phyloP scores from a whole-genome alignment of 2,797 vertebrate genomes.

The Lycodopsis pacificus region DNA sequence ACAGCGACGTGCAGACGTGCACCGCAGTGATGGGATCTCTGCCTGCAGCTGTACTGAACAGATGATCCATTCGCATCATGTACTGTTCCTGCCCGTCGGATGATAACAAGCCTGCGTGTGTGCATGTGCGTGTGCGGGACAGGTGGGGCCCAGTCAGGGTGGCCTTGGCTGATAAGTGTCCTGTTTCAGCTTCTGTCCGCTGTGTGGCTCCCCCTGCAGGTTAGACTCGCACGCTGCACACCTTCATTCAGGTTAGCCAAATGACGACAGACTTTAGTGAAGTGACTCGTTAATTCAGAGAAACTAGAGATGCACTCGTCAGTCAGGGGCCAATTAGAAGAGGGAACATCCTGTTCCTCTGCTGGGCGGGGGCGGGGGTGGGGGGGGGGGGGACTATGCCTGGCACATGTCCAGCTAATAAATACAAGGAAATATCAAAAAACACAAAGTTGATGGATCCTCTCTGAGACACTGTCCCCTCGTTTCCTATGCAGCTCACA shows the following conservation, averaged over 20 bases:
- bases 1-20: not conserved
- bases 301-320: not conserved
- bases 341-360: conserved; percentile 7
- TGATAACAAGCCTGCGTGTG: conserved; percentile 13
- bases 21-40: conserved; percentile 26
- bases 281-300: conserved; percentile 19
- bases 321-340: not conserved
- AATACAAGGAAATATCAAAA: conserved; percentile 2
- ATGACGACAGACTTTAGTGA: not conserved
- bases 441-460: accelerated
- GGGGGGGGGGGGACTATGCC: too few relatives aligned
- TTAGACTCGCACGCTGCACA: not conserved
- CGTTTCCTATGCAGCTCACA: not conserved
- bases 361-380: too few relatives aligned
- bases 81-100: conserved; percentile 15
- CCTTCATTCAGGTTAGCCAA: conserved; percentile 1
- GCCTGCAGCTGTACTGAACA: conserved; percentile 34
- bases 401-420: not conserved
- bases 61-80: conserved; percentile 18
- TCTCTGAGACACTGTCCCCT: too few relatives aligned
- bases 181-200: conserved; percentile 44
- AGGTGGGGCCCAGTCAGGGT: conserved; percentile 58
- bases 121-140: conserved; percentile 1
- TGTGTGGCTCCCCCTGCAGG: conserved; percentile 58
- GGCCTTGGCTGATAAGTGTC: conserved; percentile 68